phyloP scores from a whole-genome alignment of 2,888 invertebrate genomes.

The Chrysotoxum bicinctum region DNA sequence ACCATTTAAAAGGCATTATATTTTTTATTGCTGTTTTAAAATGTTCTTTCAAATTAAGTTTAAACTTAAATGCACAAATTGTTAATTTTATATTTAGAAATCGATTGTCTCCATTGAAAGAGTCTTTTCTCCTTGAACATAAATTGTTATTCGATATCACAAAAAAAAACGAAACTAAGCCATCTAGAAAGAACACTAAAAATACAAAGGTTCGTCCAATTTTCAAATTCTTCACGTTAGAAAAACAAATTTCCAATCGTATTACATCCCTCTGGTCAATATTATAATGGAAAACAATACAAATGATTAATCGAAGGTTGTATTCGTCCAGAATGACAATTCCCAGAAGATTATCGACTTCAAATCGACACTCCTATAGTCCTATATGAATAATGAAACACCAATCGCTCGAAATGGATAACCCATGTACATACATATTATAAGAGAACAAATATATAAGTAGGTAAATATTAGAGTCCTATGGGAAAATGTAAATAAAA shows the following conservation, averaged over 20 bases:
- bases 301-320: conserved; percentile 68
- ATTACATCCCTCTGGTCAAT: conserved; percentile 57
- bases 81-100: too few relatives aligned
- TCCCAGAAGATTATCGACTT: conserved; percentile 71
- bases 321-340: conserved; percentile 69
- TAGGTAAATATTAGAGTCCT: neutral
- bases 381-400: conserved; percentile 66
- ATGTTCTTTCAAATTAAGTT: too few relatives aligned
- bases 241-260: conserved; percentile 24
- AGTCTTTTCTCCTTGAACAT: too few relatives aligned
- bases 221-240: neutral
- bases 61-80: too few relatives aligned
- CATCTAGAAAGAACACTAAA: neutral
- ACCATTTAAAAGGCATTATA: too few relatives aligned
- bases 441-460: neutral
- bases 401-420: conserved; percentile 53
- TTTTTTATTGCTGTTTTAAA: too few relatives aligned
- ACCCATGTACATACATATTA: neutral
- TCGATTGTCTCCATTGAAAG: too few relatives aligned
- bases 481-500: neutral
- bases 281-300: conserved; percentile 65
- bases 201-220: neutral
- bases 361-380: conserved; percentile 52
- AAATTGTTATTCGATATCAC: neutral
- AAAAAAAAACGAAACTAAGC: neutral